These are phyloP conservation scores for Caenorhabditis macrosperma DNA, from an alignment of 2,888 invertebrate genomes.

Conservation along the genomic window DNA sequence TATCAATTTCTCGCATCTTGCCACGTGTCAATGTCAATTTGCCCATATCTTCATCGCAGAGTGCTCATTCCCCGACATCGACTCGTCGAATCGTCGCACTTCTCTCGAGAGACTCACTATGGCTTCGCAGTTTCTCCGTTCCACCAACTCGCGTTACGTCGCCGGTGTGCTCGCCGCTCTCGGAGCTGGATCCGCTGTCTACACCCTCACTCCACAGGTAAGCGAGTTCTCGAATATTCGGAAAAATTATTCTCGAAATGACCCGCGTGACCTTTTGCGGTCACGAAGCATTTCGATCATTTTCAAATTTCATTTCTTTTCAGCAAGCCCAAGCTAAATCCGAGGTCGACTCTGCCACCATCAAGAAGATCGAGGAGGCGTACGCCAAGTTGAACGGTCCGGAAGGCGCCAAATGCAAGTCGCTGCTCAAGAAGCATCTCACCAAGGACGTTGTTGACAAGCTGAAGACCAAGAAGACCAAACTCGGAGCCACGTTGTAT, in stretches of 20 bases:
- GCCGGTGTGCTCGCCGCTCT: constrained; percentile 61
- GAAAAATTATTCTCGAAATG: too few relatives aligned
- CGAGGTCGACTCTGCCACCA: constrained; percentile 61
- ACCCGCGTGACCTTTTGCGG: too few relatives aligned
- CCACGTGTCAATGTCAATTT: constrained; percentile 9
- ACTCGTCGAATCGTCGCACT: constrained; percentile 23
- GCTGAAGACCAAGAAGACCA: constrained; percentile 92
- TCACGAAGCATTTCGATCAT: too few relatives aligned
- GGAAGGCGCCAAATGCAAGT: constrained; percentile 86
- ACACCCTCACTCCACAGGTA: constrained; percentile 62
- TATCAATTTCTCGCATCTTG: constrained; percentile 5
- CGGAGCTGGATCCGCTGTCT: constrained; percentile 62
- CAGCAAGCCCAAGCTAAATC: constrained; percentile 56
- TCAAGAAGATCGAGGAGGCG: constrained; percentile 67
- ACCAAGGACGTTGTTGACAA: constrained; percentile 72
- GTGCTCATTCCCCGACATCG: constrained; percentile 12
- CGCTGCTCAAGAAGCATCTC: constrained; percentile 78
- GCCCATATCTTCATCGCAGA: neutral
- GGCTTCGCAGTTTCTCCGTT: constrained; percentile 59
- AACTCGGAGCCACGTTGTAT: constrained; percentile 92
- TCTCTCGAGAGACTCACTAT: constrained; percentile 34
- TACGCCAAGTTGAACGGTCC: constrained; percentile 69
- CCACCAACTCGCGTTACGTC: constrained; percentile 54
- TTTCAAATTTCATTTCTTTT: neutral
- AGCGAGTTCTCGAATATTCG: too few relatives aligned